phyloP scores from a whole-genome alignment of 2,888 invertebrate genomes.

The Diplolepis rosae region DNA sequence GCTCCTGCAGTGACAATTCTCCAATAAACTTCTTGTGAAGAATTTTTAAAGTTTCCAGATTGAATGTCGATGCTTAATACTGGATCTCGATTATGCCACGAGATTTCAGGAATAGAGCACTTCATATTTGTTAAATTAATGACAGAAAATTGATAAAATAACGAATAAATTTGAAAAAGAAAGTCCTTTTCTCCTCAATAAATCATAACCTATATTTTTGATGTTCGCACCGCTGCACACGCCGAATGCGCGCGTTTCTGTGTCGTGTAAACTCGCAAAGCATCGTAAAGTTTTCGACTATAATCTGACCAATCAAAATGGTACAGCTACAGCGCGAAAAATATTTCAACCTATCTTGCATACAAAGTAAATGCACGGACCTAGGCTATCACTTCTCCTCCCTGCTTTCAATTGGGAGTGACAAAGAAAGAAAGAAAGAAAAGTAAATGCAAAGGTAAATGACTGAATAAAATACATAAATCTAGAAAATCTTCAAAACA shows the following conservation, averaged over 20 bases:
- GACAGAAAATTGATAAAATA: neutral
- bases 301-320: neutral
- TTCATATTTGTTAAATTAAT: constrained; percentile 80
- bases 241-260: neutral
- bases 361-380: no score
- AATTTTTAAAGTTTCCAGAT: constrained; percentile 74
- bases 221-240: neutral
- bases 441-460: no score
- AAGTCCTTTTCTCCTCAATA: neutral
- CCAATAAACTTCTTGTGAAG: constrained; percentile 75
- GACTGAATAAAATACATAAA: no score
- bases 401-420: no score
- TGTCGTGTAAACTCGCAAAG: neutral
- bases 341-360: no score
- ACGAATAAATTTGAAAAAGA: constrained; percentile 17
- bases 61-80: constrained; percentile 93
- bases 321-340: no score
- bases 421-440: no score
- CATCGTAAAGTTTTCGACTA: neutral
- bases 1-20: constrained; percentile 93
- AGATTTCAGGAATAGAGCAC: constrained; percentile 96
- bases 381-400: no score
- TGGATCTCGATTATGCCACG: constrained; percentile 97
- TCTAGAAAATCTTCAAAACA: no score
- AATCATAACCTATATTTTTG: constrained; percentile 13